Conservation (phyloP, 2,797 vertebrate species). For the Ciconia nigra region DNA sequence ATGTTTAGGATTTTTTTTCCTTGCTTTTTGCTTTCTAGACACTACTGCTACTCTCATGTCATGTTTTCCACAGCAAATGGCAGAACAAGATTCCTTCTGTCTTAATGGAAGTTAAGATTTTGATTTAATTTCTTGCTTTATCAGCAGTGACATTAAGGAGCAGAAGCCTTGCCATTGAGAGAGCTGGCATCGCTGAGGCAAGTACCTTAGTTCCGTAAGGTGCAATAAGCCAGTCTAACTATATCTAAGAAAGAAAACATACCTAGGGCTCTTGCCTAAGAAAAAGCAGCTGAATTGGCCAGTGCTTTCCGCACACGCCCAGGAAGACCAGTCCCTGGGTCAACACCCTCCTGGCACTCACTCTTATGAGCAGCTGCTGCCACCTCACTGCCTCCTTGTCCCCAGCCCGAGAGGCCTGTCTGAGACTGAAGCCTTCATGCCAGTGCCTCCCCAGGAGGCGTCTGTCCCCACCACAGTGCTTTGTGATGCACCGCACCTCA, state of each 20-base stretch:
- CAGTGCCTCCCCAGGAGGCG: accelerated
- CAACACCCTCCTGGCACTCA: accelerated
- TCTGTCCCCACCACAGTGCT: not conserved
- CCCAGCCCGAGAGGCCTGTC: not conserved
- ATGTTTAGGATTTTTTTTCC: not conserved
- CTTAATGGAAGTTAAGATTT: not conserved
- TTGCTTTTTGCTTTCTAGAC: not conserved
- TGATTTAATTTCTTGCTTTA: not conserved
- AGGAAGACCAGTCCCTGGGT: not conserved
- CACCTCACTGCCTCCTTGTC: too few species aligned
- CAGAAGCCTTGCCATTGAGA: not conserved
- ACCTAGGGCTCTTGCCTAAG: not conserved
- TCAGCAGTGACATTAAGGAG: not conserved
- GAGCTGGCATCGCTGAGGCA: not conserved
- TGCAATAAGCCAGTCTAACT: not conserved
- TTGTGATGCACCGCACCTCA: too few species aligned
- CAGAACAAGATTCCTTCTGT: not conserved
- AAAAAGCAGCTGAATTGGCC: not conserved
- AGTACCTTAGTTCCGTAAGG: not conserved
- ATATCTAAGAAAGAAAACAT: not conserved
- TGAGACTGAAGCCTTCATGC: accelerated
- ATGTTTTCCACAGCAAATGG: not conserved
- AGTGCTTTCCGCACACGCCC: accelerated
- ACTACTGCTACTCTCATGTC: not conserved
- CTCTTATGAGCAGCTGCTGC: not conserved